Conservation (phyloP, 35 echinoderm and acorn worm genomes). For the Acanthaster planci region DNA sequence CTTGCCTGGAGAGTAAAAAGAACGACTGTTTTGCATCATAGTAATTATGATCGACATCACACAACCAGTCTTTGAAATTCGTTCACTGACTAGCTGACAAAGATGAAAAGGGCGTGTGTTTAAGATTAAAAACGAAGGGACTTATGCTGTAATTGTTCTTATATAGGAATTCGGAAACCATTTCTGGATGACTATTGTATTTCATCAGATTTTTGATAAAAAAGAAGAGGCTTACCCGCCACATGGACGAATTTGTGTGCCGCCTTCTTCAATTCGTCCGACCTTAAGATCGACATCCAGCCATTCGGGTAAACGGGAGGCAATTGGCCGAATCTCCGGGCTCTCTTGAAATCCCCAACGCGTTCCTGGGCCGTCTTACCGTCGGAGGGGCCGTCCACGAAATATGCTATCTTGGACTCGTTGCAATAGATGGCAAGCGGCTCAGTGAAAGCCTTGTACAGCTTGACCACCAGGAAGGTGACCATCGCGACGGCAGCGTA, state of each 20-base stretch:
- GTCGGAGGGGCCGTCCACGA: not conserved
- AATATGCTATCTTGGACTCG: not conserved
- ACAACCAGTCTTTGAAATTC: too few species aligned
- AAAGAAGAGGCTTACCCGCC: not conserved
- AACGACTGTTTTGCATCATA: too few species aligned
- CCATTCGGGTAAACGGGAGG: conserved; percentile 80
- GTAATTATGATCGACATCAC: too few species aligned
- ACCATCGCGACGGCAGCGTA: not conserved
- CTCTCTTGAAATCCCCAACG: conserved; percentile 46
- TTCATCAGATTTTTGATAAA: too few species aligned
- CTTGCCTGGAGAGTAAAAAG: conserved; percentile 40
- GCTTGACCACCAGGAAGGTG: not conserved
- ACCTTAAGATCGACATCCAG: conserved; percentile 60
- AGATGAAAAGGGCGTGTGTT: too few species aligned
- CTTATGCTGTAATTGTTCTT: too few species aligned
- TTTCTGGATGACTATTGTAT: too few species aligned
- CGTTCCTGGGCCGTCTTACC: conserved; percentile 43
- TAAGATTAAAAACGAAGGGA: too few species aligned
- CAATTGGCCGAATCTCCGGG: conserved; percentile 41
- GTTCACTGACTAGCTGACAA: too few species aligned
- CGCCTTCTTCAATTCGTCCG: conserved; percentile 42
- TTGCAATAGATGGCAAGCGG: not conserved
- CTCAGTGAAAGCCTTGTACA: not conserved
- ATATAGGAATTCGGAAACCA: too few species aligned
- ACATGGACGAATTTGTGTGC: conserved; percentile 34